These are phyloP conservation scores for Nicator chloris DNA, from an alignment of 2,113 vertebrate genomes.

Conservation along the genomic window DNA sequence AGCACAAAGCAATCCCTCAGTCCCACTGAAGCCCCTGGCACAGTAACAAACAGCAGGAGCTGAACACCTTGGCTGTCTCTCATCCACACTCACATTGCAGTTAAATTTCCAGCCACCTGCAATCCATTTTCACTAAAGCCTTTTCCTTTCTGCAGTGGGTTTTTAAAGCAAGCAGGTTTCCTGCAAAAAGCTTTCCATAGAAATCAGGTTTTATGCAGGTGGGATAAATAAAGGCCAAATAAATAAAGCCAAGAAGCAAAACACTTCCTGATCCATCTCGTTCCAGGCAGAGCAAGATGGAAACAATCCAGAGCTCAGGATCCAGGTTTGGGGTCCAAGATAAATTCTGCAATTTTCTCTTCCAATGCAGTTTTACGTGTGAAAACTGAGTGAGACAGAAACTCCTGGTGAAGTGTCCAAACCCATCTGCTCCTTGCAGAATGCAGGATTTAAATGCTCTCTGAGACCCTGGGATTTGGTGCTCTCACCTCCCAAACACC, in stretches of 20 bases:
- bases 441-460: rapidly evolving
- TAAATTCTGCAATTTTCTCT: background rate
- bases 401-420: background rate
- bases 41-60: rapidly evolving
- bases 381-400: background rate
- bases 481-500: background rate
- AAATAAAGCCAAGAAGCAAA: background rate
- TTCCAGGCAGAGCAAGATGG: background rate
- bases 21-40: background rate
- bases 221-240: background rate
- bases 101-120: background rate
- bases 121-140: background rate
- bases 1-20: background rate
- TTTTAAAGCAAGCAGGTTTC: background rate
- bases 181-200: background rate
- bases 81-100: rapidly evolving
- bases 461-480: background rate
- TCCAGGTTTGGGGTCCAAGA: background rate
- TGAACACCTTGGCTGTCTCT: background rate
- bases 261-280: background rate
- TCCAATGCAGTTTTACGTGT: background rate
- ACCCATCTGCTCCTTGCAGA: background rate
- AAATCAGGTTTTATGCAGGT: background rate
- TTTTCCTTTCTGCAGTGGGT: background rate
- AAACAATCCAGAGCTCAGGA: background rate